Evolutionary conservation across 1,140 invertebrate genomes (phyloP), one percentile per base, ranked within the genome.

Genomic region (Drosophila carrolli): DNA sequence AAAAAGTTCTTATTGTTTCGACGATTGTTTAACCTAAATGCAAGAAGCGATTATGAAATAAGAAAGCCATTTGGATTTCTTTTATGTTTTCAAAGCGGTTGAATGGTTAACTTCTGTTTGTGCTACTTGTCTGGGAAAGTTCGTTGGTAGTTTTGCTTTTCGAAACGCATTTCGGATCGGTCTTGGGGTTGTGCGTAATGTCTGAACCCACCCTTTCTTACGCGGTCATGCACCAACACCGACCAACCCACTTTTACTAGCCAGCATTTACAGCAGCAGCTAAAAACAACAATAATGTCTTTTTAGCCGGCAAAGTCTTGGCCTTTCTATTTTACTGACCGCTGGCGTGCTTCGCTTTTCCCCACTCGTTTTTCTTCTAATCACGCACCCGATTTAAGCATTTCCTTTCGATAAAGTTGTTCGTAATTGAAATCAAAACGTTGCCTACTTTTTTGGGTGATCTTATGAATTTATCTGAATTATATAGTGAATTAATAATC

Each of bases 11-110:
- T 29, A 56, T 32, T 23, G 60, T 59, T 55, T 47, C 43, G 6
- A 37, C 59, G 38, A 62, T 46, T 66, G 55, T 54, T 78, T 89
- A 84, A 88, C 85, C 84, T 88, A 81, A 80, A 78, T 83, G 51
- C 77, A 43, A 63, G 58, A 72, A 72, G 56, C 60, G 84, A 84
- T 89, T 89, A 89, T 89, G 84, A 89, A 89, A 89, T 89, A 89
- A 78, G 74, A 63, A 75, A 68, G 57, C 53, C 47, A 65, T 86
- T 84, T 41, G 13, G 51, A 41, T 50, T 43, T 48, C 48, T 14
- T 82, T 54, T 41, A 35, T 43, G 27, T 38, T 66, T 23, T 32
- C 13, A 47, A 23, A 32, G 63, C 13, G 14, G 44, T 60, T 14
- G 13, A 29, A 13, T 19, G 9, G 19, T 62, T 48, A 41, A 38